phyloP scores from a whole-genome alignment of 2,888 invertebrate genomes.

The Chrysolina oricalcia region DNA sequence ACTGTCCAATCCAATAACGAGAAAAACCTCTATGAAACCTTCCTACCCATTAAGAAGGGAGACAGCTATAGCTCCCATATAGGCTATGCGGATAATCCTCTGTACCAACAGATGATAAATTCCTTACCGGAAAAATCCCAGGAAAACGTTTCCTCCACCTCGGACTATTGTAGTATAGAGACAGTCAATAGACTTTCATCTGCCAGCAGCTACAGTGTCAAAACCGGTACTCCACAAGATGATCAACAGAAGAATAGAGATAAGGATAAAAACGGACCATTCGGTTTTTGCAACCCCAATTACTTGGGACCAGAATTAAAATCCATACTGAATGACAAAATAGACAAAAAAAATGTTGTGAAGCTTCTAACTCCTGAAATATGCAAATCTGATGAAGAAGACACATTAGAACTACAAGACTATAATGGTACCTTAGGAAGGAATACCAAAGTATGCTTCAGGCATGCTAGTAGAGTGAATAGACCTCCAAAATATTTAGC shows the following conservation, averaged over 20 bases:
- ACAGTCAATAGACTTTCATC: constrained; percentile 76
- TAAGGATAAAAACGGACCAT: constrained; percentile 70
- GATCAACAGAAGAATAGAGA: constrained; percentile 64
- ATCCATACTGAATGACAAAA: constrained; percentile 60
- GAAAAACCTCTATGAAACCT: constrained; percentile 72
- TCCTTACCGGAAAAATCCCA: constrained; percentile 75
- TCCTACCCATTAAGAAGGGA: constrained; percentile 73
- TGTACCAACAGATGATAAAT: constrained; percentile 75
- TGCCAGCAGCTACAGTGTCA: constrained; percentile 71
- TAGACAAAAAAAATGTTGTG: constrained; percentile 56
- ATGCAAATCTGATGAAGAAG: constrained; percentile 59
- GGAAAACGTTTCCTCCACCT: constrained; percentile 79
- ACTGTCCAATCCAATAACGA: constrained; percentile 46
- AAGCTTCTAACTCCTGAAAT: constrained; percentile 54
- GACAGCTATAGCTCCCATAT: constrained; percentile 76
- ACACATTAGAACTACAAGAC: constrained; percentile 67
- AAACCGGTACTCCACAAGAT: constrained; percentile 64
- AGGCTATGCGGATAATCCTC: constrained; percentile 70
- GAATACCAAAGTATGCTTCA: constrained; percentile 68
- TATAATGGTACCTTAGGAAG: constrained; percentile 64
- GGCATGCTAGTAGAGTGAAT: constrained; percentile 63
- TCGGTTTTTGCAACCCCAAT: constrained; percentile 85
- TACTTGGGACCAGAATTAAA: constrained; percentile 81
- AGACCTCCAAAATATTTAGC: constrained; percentile 72
- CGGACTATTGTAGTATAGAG: constrained; percentile 85